Evolutionary conservation across 2,888 invertebrate genomes (phyloP), one percentile per base, ranked within the genome.

Genomic region (Pyrrhosoma nymphula): DNA sequence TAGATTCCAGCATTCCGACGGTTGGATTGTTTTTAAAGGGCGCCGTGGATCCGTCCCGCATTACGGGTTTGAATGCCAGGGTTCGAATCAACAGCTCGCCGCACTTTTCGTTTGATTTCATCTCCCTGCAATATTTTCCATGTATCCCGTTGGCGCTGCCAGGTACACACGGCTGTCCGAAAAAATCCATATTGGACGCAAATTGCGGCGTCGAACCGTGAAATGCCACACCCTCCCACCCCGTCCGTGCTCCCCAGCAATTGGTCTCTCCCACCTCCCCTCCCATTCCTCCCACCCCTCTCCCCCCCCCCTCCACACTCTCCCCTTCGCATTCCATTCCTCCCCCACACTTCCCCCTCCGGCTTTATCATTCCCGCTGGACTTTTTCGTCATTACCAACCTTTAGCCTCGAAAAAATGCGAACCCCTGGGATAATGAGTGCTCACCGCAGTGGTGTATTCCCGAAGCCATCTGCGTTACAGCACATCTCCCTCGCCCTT

Each of bases 181-280:
- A 89, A 89, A 89, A 89, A 89, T 89, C 56, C 55, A 89, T 89
- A 89, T 26, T 55, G 56, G 89, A n/a, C 47, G 89, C 56, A 89
- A 89, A 89, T 89, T 89, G 55, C 89, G 89, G n/a, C 56, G 47
- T 89, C n/a, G 56, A 82, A 82, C 82, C 82, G 82, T 82, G 82
- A 89, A 89, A 89, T n/a, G 47, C 55, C 88, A 20, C 89, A 55
- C 23, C 56, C 89, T 4, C 88, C 35, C 47, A 10, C 35, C 35
- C 88, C 12, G 55, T 55, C 47, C 55, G 16, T 35, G 18, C 2
- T 20, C 35, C 82, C 82, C 82, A 16, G 69, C 69, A 69, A 69
- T 69, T 69, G 82, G 35, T n/a, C 55, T 20, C 56, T 20, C n/a
- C 89, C 26, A 55, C 60, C 16, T 60, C 55, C 55, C 56, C 55